Percentiles rank a stretch among this genome's conserved stretches.
Evolutionary conservation across 2,113 vertebrate species (phyloP).

Genomic region (Verasper variegatus): DNA sequence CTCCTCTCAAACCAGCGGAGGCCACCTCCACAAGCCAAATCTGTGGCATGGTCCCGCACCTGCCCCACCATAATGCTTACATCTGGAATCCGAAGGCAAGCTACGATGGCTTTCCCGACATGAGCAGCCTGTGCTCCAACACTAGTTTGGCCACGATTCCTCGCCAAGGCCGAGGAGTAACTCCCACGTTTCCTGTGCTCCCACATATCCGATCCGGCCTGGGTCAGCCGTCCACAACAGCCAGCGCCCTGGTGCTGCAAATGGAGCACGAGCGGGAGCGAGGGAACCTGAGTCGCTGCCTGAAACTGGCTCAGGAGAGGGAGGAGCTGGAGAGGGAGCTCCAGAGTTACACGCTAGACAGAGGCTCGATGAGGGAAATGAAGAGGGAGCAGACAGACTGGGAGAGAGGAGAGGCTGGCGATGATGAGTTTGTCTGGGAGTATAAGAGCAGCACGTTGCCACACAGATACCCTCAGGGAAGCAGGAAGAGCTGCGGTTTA

Average conservation of each 20-base stretch:
- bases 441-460: conserved; percentile 63
- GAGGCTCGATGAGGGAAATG: conserved; percentile 27
- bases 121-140: conserved; percentile 64
- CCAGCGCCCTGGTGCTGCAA: conserved; percentile 80
- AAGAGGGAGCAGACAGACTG: conserved; percentile 15
- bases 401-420: conserved; percentile 5
- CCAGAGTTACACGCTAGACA: conserved; percentile 64
- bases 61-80: conserved; percentile 18
- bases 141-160: conserved; percentile 56
- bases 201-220: conserved; percentile 65
- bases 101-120: conserved; percentile 48
- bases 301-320: conserved; percentile 80
- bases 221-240: conserved; percentile 50
- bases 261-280: conserved; percentile 84
- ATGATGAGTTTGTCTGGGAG: conserved; percentile 51
- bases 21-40: conserved; percentile 16
- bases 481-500: conserved; percentile 34
- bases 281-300: conserved; percentile 82
- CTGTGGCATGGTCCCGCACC: conserved; percentile 23
- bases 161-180: conserved; percentile 28
- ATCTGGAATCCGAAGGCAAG: conserved; percentile 33
- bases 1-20: conserved; percentile 49
- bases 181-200: conserved; percentile 63
- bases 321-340: conserved; percentile 81
- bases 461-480: conserved; percentile 32